A percentile compares a stretch with the other conserved stretches of the same genome.
Conservation (phyloP, 1,140 invertebrate species). For the Drosophila rhopaloa region DNA sequence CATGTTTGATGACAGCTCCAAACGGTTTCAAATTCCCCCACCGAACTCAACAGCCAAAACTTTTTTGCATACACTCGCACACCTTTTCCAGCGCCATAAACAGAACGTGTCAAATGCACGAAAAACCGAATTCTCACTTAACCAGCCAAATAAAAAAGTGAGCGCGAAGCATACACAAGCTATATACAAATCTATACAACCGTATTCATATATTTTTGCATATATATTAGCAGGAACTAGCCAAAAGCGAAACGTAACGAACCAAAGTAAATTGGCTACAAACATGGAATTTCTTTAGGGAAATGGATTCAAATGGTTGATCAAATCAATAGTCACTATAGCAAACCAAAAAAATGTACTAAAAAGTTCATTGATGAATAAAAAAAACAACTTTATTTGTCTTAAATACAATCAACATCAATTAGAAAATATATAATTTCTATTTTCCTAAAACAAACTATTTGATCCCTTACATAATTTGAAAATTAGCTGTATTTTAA, state of each 20-base stretch:
- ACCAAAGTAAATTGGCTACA: constrained; percentile 45
- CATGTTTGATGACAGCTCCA: constrained; percentile 60
- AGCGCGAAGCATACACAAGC: constrained; percentile 21
- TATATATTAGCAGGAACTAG: constrained; percentile 5
- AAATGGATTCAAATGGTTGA: constrained; percentile 21
- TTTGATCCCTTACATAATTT: too few species aligned
- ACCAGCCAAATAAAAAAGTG: constrained; percentile 29
- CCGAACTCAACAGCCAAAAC: constrained; percentile 21
- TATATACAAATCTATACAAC: constrained; percentile 23
- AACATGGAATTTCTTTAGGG: constrained; percentile 12
- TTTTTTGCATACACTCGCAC: constrained; percentile 25
- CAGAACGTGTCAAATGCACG: constrained; percentile 71
- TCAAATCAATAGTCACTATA: neutral
- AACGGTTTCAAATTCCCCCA: constrained; percentile 10
- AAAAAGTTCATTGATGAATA: too few species aligned
- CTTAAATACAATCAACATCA: too few species aligned
- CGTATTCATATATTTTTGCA: constrained; percentile 7
- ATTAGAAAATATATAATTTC: too few species aligned
- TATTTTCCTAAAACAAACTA: too few species aligned
- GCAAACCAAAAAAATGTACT: neutral
- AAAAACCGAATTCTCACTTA: constrained; percentile 58
- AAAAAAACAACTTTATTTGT: too few species aligned
- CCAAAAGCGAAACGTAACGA: constrained; percentile 27
- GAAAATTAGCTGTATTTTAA: too few species aligned
- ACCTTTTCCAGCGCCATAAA: constrained; percentile 45